Conservation (phyloP, 1,140 invertebrate genomes). For the Tachypleus tridentatus region DNA sequence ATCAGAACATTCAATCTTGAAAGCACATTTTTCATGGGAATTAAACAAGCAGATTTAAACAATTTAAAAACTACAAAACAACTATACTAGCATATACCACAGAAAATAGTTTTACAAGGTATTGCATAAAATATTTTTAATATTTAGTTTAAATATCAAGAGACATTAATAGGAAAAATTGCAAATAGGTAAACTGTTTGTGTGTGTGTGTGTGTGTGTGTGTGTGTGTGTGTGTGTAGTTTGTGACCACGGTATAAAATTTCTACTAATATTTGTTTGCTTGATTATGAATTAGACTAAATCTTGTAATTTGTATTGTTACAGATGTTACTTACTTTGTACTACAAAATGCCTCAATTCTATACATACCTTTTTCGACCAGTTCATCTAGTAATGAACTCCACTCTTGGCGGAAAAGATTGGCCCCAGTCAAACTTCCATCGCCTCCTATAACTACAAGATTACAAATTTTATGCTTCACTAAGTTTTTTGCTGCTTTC, state of each 20-base stretch:
- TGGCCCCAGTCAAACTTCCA: conserved; percentile 94
- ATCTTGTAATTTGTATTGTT: too few relatives aligned
- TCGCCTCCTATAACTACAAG: conserved; percentile 97
- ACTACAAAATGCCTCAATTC: neutral
- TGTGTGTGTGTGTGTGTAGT: too few relatives aligned
- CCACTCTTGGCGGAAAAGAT: conserved; percentile 82
- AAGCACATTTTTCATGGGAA: too few relatives aligned
- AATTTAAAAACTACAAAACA: too few relatives aligned
- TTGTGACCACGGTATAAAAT: too few relatives aligned
- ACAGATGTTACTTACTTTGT: neutral
- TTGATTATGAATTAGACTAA: too few relatives aligned
- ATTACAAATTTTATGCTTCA: conserved; percentile 79
- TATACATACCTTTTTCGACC: conserved; percentile 35
- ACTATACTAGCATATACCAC: too few relatives aligned
- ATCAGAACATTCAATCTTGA: neutral
- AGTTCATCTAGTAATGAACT: conserved; percentile 66
- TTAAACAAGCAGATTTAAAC: too few relatives aligned
- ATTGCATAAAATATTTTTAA: too few relatives aligned
- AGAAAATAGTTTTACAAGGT: too few relatives aligned
- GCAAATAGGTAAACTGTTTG: neutral
- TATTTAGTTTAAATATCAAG: neutral
- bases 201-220: too few relatives aligned
- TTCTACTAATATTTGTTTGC: too few relatives aligned
- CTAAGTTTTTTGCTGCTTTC: conserved; percentile 83
- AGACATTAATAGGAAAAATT: neutral